These are phyloP conservation scores for Bubo bubo DNA, from an alignment of 2,113 vertebrate species.

Conservation along the genomic window DNA sequence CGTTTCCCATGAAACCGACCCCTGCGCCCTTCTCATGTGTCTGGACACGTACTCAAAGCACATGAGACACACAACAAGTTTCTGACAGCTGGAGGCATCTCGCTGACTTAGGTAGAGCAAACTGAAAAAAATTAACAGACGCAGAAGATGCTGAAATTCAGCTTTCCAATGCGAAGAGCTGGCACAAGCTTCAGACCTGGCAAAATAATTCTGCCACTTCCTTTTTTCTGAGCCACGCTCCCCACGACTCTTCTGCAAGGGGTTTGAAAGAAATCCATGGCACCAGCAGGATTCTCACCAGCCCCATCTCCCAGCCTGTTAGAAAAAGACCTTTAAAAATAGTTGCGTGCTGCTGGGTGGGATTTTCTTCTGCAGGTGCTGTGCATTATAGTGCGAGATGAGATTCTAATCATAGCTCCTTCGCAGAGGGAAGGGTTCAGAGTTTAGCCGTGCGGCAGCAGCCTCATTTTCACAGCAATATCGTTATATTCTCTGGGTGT, in stretches of 20 bases:
- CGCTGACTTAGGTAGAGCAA: background rate
- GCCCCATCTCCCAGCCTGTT: background rate
- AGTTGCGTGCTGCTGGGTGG: slow-evolving; percentile 27
- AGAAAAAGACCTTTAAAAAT: slow-evolving; percentile 45
- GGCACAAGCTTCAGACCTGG: slow-evolving; percentile 16
- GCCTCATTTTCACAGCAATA: slow-evolving; percentile 60
- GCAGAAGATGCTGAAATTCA: background rate
- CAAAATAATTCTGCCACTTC: background rate
- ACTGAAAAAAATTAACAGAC: background rate
- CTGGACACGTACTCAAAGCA: background rate
- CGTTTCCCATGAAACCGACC: fast-evolving
- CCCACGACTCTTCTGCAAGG: background rate
- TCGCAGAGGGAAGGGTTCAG: slow-evolving; percentile 42
- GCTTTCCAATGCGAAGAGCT: background rate
- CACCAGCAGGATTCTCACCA: slow-evolving; percentile 7
- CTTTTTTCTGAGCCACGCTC: background rate
- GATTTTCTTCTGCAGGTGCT: slow-evolving; percentile 55
- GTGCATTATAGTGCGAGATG: background rate
- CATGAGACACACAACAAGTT: background rate
- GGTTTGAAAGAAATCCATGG: background rate
- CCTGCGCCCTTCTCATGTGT: background rate
- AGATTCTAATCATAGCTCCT: slow-evolving; percentile 65
- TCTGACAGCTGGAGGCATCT: background rate
- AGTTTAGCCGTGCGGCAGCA: background rate
- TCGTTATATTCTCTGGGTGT: background rate